Percentiles rank a stretch among this genome's conserved stretches.
Evolutionary conservation across 1,140 invertebrate species (phyloP).

Genomic region (Trachymyrmex cornetzi): DNA sequence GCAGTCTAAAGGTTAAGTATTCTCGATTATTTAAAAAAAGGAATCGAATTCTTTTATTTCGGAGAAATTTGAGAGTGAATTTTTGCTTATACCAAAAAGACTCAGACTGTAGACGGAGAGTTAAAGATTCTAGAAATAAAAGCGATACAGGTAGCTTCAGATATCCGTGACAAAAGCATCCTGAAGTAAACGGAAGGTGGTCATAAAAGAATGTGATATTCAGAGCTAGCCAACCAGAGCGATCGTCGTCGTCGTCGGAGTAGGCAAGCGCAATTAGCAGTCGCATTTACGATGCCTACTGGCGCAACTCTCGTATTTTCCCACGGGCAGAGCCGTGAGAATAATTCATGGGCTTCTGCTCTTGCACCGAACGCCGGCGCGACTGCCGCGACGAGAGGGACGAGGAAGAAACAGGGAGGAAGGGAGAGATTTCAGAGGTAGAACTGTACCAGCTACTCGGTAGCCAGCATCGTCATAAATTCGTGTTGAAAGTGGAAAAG

Average conservation of each 20-base stretch:
- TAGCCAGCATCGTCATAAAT: constrained; percentile 73
- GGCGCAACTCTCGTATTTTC: constrained; percentile 84
- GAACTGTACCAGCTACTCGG: constrained; percentile 60
- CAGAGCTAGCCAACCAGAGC: constrained; percentile 51
- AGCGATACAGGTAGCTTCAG: background rate
- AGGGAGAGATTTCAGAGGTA: constrained; percentile 39
- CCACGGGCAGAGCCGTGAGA: constrained; percentile 85
- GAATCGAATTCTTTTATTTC: no score
- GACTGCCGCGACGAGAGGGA: constrained; percentile 51
- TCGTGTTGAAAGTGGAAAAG: constrained; percentile 37
- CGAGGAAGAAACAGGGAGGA: background rate
- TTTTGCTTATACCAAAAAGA: no score
- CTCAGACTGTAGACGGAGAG: no score
- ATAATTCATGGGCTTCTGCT: constrained; percentile 83
- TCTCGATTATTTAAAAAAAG: no score
- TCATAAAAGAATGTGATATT: constrained; percentile 68
- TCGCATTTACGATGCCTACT: constrained; percentile 83
- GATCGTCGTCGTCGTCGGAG: constrained; percentile 55
- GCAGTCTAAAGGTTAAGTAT: no score
- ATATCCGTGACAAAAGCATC: background rate
- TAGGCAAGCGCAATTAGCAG: constrained; percentile 83
- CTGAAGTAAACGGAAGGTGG: constrained; percentile 27
- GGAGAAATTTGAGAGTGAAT: no score
- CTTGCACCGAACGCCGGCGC: constrained; percentile 67
- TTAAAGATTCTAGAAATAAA: background rate